Evolutionary conservation across 1,140 invertebrate species (phyloP).

Genomic region (Lamellibrachia luymesi): DNA sequence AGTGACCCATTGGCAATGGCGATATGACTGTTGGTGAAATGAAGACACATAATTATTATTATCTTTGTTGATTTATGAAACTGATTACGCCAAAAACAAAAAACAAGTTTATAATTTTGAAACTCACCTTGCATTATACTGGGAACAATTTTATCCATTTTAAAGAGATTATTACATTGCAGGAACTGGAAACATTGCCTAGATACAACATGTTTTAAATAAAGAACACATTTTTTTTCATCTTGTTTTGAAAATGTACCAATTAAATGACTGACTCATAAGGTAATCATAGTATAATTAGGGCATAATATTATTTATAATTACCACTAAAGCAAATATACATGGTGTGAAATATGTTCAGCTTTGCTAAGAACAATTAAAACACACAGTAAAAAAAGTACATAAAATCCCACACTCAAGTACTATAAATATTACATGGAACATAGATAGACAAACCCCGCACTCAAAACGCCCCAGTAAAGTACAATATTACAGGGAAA

Average conservation of each 20-base stretch:
- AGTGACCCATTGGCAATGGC: slow-evolving; percentile 45
- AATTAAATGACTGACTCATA: neutral
- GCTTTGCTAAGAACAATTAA: neutral
- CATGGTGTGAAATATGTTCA: neutral
- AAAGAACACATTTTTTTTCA: neutral
- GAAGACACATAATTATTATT: neutral
- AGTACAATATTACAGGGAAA: neutral
- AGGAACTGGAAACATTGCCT: neutral
- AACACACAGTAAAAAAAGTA: neutral
- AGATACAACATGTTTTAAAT: neutral
- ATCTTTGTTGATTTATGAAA: no score
- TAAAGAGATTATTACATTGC: neutral
- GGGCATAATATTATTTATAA: neutral
- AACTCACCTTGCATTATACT: neutral
- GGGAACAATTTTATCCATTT: neutral
- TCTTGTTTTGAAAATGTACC: neutral
- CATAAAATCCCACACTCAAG: neutral
- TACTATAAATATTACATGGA: neutral
- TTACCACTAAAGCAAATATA: neutral
- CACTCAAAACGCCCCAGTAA: neutral
- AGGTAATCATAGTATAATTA: neutral
- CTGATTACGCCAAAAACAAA: no score
- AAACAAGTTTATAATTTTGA: no score
- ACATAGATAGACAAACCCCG: neutral
- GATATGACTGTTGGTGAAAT: neutral